Evolutionary conservation across 2,888 invertebrate species (phyloP), one percentile per base, ranked within the genome.

Genomic region (Sialis lutaria): DNA sequence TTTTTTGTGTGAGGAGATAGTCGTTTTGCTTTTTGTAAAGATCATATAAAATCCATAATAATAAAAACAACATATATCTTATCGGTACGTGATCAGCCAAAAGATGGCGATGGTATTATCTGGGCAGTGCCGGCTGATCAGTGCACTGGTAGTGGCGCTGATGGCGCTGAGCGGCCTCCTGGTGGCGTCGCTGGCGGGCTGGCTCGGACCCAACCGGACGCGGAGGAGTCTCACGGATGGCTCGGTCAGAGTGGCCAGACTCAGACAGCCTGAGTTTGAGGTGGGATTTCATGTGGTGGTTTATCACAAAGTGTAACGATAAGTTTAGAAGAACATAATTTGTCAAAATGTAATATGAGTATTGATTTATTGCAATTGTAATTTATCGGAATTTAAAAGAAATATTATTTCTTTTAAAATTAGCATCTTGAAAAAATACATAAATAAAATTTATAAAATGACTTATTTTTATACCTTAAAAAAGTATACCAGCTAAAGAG

Each of bases 41-140:
- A 22, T 22, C 22, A 22, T 2, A 22, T 22, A 22, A 2, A 22
- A 2, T 22, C 2, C 22, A 22, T 22, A 22, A 22, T 22, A 22
- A 22, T 22, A 22, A 2, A 22, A 22, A 22, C 22, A 22, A 22
- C 22, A 22, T n/a, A 22, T 22, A 22, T 22, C 22, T 22, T n/a
- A n/a, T n/a, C 6, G 9, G 35, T 35, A n/a, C 35, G 35, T 35
- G 8, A n/a, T 35, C n/a, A 35, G 10, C 40, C 35, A 5, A 47
- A 56, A 46, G 34, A 77, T 77, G 77, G 77, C 77, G 54, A 75
- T 77, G 73, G 77, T 78, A 58, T 69, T 77, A 55, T 77, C 77
- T 52, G 70, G 72, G 61, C 75, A 75, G 73, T 68, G 72, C 68
- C 63, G 72, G 52, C 60, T 77, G 56, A 69, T 76, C 54, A 71